Evolutionary conservation across 2,113 vertebrate species (phyloP).

Genomic region (Ceuthmochares aereus): DNA sequence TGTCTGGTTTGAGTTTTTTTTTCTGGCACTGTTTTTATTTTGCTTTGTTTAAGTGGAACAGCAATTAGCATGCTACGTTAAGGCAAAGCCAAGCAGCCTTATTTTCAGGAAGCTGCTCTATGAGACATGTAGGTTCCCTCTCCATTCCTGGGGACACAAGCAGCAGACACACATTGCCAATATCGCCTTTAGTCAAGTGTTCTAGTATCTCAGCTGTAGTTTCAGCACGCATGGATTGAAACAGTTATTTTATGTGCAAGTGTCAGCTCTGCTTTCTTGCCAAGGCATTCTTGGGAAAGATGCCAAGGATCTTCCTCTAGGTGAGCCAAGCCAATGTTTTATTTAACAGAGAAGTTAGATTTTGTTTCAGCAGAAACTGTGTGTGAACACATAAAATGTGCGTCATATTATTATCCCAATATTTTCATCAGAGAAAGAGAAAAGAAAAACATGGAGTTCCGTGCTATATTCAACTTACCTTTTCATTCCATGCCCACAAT

Average conservation of each 20-base stretch:
- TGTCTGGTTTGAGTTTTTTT: not conserved
- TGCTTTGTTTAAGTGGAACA: not conserved
- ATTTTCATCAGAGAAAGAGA: not conserved
- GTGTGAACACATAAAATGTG: not conserved
- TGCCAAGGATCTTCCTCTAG: not conserved
- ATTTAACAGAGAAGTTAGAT: not conserved
- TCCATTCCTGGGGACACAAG: not conserved
- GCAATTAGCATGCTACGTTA: not conserved
- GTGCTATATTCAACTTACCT: conserved; percentile 78
- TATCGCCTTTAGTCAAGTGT: not conserved
- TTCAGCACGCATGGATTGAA: not conserved
- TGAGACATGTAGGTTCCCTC: not conserved
- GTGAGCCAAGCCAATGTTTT: not conserved
- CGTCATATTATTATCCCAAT: not conserved
- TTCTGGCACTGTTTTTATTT: not conserved
- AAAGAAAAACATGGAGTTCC: not conserved
- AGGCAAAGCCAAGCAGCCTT: not conserved
- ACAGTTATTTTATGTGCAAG: not conserved
- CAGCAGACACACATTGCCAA: not conserved
- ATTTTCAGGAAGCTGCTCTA: not conserved
- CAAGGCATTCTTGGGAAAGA: not conserved
- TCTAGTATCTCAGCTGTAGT: not conserved
- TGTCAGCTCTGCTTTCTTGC: not conserved
- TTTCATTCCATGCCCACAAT: conserved; percentile 98
- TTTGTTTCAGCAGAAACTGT: not conserved